Base-by-base conservation (phyloP, 2,888 invertebrate genomes). In the Brenthis hecate region DNA sequence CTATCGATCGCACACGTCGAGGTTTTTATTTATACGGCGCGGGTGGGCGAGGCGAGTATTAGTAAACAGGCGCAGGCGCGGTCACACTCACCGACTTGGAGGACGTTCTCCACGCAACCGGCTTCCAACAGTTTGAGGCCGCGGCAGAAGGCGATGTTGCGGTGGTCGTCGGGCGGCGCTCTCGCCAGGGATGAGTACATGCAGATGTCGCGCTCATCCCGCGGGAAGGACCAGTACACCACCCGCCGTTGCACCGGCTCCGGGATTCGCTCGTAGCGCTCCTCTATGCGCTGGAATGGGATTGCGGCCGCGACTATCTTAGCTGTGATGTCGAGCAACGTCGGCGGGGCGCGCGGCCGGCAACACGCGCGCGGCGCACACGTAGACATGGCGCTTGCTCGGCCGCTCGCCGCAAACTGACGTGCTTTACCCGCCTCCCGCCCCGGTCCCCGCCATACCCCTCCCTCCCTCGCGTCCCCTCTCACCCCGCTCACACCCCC, bases 161-260 rank as follows among this genome's bases (percentile, higher is more conserved):
- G 95, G 87, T 95, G 95, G 92, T 97, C 96, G 84, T 94, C 94
- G 77, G 93, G 92, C 74, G 93, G 92, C 85, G 93, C 93, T 73
- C 93, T 88, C 82, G 92, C 92, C 90, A 96, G 94, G 78, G 96
- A 96, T 79, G 96, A 97, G 93, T 97, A 97, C 96, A 97, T 97
- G 91, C 96, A 96, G 87, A 97, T 97, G 92, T 97, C 97, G 83
- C 96, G 94, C 89, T 97, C 97, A 85, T 97, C 96, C 81, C 97
- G 93, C 77, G 97, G 97, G 92, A 97, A 97, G 75, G 97, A 97
- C 96, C 97, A 97, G 93, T 95, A 97, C 83, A 97, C 96, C 87
- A 97, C 96, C 84, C 97, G 94, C 78, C 96, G 94, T 89, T 97
- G 97, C 86, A 97, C 97, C 76, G 97, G 97, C 87, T 97, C 97